Conservation (phyloP, 2,888 invertebrate genomes). For the Hydrotaea cyrtoneurina region DNA sequence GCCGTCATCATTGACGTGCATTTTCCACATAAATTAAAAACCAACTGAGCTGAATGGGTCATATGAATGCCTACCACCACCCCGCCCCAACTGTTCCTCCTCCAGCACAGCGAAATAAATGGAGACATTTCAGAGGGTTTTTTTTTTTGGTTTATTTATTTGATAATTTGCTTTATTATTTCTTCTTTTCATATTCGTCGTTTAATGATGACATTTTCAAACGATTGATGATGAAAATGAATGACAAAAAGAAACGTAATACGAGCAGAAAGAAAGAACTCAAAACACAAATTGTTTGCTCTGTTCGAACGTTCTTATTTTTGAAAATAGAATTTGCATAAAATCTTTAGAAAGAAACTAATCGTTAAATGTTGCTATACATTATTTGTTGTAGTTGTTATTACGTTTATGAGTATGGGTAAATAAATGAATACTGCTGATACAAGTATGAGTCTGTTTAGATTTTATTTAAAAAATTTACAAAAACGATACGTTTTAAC, state of each 20-base stretch:
- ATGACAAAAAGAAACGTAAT: background rate
- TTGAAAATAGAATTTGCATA: too few relatives aligned
- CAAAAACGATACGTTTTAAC: too few relatives aligned
- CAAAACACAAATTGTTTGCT: background rate
- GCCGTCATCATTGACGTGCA: background rate
- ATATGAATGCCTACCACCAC: background rate
- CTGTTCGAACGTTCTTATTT: background rate
- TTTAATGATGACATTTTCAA: background rate
- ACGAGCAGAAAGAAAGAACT: background rate
- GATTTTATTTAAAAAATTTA: too few relatives aligned
- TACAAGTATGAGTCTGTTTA: too few relatives aligned
- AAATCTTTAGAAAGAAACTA: too few relatives aligned
- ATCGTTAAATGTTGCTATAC: too few relatives aligned
- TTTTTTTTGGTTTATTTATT: conserved; percentile 6
- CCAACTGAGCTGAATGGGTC: background rate
- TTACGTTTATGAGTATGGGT: too few relatives aligned
- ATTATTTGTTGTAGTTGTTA: too few relatives aligned
- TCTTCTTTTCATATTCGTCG: conserved; percentile 16
- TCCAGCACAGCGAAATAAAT: background rate
- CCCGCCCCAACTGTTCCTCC: background rate
- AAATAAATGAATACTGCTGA: too few relatives aligned
- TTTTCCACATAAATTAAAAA: background rate
- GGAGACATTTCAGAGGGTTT: background rate
- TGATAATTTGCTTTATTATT: conserved; percentile 26
- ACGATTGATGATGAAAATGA: background rate